phyloP scores from a whole-genome alignment of 2,113 vertebrate genomes.

The Chaetodon trifascialis region DNA sequence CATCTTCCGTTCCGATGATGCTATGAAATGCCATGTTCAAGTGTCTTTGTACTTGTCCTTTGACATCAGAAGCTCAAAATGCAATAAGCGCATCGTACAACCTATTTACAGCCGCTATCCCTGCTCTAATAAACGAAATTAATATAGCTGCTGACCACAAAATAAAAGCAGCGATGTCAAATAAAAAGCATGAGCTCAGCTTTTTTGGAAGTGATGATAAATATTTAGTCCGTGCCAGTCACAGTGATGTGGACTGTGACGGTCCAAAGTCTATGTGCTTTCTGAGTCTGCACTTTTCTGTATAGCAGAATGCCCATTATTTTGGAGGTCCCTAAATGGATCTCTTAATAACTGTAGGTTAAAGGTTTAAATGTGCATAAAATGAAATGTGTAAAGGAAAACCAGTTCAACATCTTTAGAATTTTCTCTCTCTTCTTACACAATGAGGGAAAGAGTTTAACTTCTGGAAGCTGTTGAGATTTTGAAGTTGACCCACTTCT shows the following conservation, averaged over 20 bases:
- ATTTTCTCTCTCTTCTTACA: background rate
- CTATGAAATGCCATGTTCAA: no score
- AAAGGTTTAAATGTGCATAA: background rate
- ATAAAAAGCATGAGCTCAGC: background rate
- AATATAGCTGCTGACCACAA: no score
- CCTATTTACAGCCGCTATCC: background rate
- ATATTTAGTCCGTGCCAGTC: background rate
- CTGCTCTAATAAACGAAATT: background rate
- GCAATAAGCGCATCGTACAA: no score
- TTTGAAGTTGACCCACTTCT: no score
- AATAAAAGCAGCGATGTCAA: background rate
- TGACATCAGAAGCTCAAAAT: no score
- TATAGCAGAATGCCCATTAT: background rate
- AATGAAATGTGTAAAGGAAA: background rate
- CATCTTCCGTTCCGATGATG: no score
- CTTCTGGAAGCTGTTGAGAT: no score
- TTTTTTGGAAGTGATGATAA: background rate
- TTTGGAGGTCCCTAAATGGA: background rate
- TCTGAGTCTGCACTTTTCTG: background rate
- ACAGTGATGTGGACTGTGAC: no score
- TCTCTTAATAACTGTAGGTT: background rate
- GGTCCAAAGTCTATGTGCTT: background rate
- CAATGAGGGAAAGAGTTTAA: background rate
- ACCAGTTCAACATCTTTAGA: background rate
- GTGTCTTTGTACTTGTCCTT: no score